Evolutionary conservation across 2,888 invertebrate species (phyloP), one percentile per base, ranked within the genome.

Genomic region (Eulithis testata): DNA sequence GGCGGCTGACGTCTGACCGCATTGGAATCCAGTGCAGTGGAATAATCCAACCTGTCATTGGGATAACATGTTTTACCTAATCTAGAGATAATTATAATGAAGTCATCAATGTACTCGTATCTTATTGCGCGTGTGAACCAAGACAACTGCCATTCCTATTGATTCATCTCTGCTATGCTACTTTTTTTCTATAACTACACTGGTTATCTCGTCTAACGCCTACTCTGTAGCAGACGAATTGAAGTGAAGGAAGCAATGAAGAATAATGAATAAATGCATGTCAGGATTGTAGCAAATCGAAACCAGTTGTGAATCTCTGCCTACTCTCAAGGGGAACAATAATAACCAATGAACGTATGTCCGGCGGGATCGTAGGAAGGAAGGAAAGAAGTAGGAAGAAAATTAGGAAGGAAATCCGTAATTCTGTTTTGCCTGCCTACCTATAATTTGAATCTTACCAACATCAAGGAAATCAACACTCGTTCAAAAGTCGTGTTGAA

Each of bases 1-100:
- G 63, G 43, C 14, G 53, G 55, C 61, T 50, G 43, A 54, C 27
- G 68, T 55, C 36, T 76, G 80, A 81, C 81, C 80, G 81, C 79
- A 54, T 37, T 66, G 80, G 81, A 77, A 83, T 83, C 73, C 68
- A 47, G 68, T 65, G 36, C 72, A 76, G 37, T 44, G 31, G 55
- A 60, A 60, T 55, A 50, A 36, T 52, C 43, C 14, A 37, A 53
- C 60, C 45, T 43, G 52, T 50, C 40, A 59, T 59, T 50, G 50
- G 4, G 40, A n/a, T 58, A 44, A n/a, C 12, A 36, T 36, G 49
- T 58, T 58, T 40, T 40, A 31, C 49, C 58, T 58, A 40, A 56
- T 45, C 31, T 45, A 45, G 47, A 31, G 51, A 27, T 51, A 31
- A 11, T 11, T 40, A 40, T 31, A 6, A 51, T 51, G n/a, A 51